phyloP scores from a whole-genome alignment of 2,113 vertebrate genomes.

The Eclectus roratus region DNA sequence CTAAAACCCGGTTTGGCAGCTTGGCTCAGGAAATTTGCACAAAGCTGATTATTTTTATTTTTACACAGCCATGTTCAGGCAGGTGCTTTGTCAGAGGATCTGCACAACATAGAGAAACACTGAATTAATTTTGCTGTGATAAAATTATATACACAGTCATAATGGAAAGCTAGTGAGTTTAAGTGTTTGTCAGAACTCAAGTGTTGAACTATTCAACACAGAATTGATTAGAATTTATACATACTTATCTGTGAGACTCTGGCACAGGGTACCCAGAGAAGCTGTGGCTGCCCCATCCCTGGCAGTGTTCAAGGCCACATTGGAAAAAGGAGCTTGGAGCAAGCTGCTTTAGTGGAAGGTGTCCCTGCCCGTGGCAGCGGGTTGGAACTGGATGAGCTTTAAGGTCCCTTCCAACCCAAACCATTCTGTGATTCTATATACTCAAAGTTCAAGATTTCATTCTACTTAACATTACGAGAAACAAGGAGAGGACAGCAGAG shows the following conservation, averaged over 20 bases:
- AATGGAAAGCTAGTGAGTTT: not conserved
- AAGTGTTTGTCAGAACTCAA: not conserved
- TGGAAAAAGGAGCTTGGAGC: not conserved
- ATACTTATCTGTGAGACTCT: not conserved
- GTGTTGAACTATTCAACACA: not conserved
- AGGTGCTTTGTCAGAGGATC: not conserved
- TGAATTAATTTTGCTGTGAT: not conserved
- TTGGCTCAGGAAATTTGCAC: slow-evolving; percentile 8
- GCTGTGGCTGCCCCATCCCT: not conserved
- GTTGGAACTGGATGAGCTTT: not conserved
- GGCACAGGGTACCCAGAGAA: not conserved
- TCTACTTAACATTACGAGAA: not conserved
- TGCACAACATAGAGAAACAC: not conserved
- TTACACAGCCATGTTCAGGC: not conserved
- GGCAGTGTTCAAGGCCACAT: not conserved
- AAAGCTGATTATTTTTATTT: slow-evolving; percentile 31
- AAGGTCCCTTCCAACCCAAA: not conserved
- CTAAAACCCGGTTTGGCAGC: not conserved
- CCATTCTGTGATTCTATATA: not conserved
- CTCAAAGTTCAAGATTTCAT: not conserved
- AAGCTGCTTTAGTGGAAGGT: not conserved
- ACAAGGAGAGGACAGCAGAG: not conserved
- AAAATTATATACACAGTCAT: not conserved
- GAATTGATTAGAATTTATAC: not conserved
- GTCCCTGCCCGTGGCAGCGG: not conserved